phyloP scores from a whole-genome alignment of 2,888 invertebrate genomes.

The Amphipyra berbera region DNA sequence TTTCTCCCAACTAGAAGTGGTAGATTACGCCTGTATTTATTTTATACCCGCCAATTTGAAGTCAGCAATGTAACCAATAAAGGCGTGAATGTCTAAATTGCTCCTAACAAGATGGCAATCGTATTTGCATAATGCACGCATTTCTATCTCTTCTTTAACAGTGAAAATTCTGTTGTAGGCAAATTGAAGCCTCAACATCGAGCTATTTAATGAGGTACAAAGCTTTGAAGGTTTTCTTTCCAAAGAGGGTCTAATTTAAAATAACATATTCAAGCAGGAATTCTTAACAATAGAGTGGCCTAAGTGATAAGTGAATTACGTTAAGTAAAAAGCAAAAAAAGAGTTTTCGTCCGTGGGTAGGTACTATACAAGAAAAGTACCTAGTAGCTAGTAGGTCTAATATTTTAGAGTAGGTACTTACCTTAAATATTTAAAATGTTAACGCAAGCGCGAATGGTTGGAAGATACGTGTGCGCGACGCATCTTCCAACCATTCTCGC shows the following conservation, averaged over 20 bases:
- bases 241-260: slow-evolving; percentile 43
- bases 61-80: slow-evolving; percentile 35
- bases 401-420: too few species aligned
- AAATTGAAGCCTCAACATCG: slow-evolving; percentile 52
- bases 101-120: slow-evolving; percentile 53
- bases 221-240: slow-evolving; percentile 48
- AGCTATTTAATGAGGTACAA: slow-evolving; percentile 56
- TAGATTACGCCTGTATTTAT: slow-evolving; percentile 12
- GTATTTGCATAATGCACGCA: slow-evolving; percentile 65
- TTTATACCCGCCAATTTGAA: slow-evolving; percentile 15
- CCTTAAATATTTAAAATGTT: too few species aligned
- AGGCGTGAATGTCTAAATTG: slow-evolving; percentile 31
- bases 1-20: not conserved
- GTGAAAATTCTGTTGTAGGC: slow-evolving; percentile 45
- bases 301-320: slow-evolving; percentile 32
- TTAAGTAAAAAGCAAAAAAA: slow-evolving; percentile 14
- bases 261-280: slow-evolving; percentile 43
- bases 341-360: not conserved
- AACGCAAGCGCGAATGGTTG: too few species aligned
- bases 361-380: too few species aligned
- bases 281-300: slow-evolving; percentile 31
- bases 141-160: slow-evolving; percentile 55
- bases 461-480: too few species aligned
- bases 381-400: too few species aligned
- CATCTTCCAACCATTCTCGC: too few species aligned